Evolutionary conservation across 2,888 invertebrate genomes (phyloP), one percentile per base, ranked within the genome.

Genomic region (Chaitophorus viminalis): DNA sequence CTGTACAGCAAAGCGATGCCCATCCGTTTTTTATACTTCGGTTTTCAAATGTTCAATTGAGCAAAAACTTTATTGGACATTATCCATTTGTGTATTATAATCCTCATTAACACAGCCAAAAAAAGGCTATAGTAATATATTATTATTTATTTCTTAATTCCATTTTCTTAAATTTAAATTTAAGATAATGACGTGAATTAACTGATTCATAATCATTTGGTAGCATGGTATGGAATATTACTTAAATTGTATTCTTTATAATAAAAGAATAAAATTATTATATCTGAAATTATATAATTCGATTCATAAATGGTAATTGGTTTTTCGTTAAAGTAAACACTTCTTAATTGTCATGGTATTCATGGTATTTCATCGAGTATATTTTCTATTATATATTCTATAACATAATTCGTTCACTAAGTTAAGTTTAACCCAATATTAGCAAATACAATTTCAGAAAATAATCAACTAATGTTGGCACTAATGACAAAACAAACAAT

Each of bases 31-130:
- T 46, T 36, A 31, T 25, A 31, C 46, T 70, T 14, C 17, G 36
- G n/a, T 81, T 46, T 14, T 3, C 68, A 25, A 68, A n/a, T 39
- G 68, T 68, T 21, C 29, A 46, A 81, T 39, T 46, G 9, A 65
- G 17, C 60, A 36, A 79, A 68, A 81, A 81, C 68, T 81, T 81
- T 68, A 46, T 81, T 70, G 81, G 46, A 29, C 68, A 31, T 46
- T 46, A 46, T 81, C 81, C 81, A 81, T 68, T 81, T 70, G 21
- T 21, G 46, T 6, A 36, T 36, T 36, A 36, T 29, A n/a, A 68
- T 36, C 46, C 68, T 39, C 70, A 70, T 81, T 29, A 29, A 21
- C 46, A 21, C 29, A 46, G 68, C 81, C 81, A 81, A 81, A 39
- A 68, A 68, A 81, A 65, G 18, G 9, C 29, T n/a, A 3, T 9